Base-by-base conservation (phyloP, 2,888 invertebrate species). In the Phania funesta region DNA sequence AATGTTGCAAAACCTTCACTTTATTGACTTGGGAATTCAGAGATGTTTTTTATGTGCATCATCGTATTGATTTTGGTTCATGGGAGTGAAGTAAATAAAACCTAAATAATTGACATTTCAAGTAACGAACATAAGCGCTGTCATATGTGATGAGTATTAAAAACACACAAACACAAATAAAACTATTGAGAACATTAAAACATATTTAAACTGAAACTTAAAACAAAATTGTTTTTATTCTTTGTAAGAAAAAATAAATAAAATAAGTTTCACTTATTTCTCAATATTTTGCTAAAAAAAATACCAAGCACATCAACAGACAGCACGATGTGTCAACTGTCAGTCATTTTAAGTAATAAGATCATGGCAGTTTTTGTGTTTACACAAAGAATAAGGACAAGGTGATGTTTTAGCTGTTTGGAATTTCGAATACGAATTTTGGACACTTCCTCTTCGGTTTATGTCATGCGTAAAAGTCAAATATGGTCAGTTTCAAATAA, bases 21-120 rank as follows among this genome's bases (percentile, higher is more conserved):
- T 18, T 41, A 65, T 35, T 29, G 26, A 26, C 70, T 54, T 58
- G 80, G 65, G 65, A 80, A 80, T 80, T 67, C 32, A 50, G 1
- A 22, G 35, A 24, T 52, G 41, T 50, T 48, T 46, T 65, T 41
- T 13, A 38, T 32, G 20, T 46, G 52, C 41, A 60, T 68, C 13
- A 64, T 26, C 60, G 20, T 46, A 58, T 70, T 50, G 62, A 74
- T 62, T 80, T 70, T 50, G 35, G 44, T 38, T 20, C n/a, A n/a
- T 68, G 29, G n/a, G 8, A 24, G 18, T 54, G 32, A 7, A 35
- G 68, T 13, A 22, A 56, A 11, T 18, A 58, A 46, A 79, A 50
- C 24, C 32, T 46, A 52, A 76, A 71, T 73, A 77, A 82, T 77
- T 77, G 81, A 74, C 77, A 77, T 82, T 74, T 82, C 56, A 77